phyloP scores from a whole-genome alignment of 2,888 invertebrate genomes.

The Andrena praecox region DNA sequence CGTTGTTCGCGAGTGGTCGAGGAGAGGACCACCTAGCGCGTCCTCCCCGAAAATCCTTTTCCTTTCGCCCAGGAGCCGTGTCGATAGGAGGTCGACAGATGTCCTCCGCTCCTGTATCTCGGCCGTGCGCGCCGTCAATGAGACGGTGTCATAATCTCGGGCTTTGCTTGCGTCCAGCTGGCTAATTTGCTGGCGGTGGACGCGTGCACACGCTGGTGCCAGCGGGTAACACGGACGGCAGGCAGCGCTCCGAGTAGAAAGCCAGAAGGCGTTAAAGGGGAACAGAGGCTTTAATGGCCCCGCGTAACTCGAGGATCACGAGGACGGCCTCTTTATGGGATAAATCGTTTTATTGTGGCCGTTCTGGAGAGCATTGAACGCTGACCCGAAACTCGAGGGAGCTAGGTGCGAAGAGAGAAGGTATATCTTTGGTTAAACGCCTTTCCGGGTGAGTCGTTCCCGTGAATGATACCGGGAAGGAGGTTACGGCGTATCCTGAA shows the following conservation, averaged over 20 bases:
- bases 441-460: slow-evolving; percentile 24
- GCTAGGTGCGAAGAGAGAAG: slow-evolving; percentile 49
- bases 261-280: slow-evolving; percentile 61
- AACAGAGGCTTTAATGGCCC: slow-evolving; percentile 50
- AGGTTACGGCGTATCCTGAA: background rate
- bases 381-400: background rate
- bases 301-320: slow-evolving; percentile 50
- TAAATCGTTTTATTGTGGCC: slow-evolving; percentile 62
- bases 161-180: slow-evolving; percentile 72
- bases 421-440: slow-evolving; percentile 44
- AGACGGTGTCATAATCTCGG: slow-evolving; percentile 77
- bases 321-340: slow-evolving; percentile 39
- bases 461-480: slow-evolving; percentile 27
- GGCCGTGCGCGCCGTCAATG: slow-evolving; percentile 26
- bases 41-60: slow-evolving; percentile 69
- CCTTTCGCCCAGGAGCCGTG: slow-evolving; percentile 44
- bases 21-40: slow-evolving; percentile 76
- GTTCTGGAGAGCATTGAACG: slow-evolving; percentile 22
- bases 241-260: slow-evolving; percentile 52
- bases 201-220: slow-evolving; percentile 58
- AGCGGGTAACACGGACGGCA: slow-evolving; percentile 54
- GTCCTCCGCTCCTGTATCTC: slow-evolving; percentile 23
- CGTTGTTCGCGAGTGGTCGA: slow-evolving; percentile 52
- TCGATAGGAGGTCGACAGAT: slow-evolving; percentile 63
- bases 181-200: slow-evolving; percentile 70